Base-by-base conservation (phyloP, 2,113 vertebrate species). In the Chaetura pelagica region DNA sequence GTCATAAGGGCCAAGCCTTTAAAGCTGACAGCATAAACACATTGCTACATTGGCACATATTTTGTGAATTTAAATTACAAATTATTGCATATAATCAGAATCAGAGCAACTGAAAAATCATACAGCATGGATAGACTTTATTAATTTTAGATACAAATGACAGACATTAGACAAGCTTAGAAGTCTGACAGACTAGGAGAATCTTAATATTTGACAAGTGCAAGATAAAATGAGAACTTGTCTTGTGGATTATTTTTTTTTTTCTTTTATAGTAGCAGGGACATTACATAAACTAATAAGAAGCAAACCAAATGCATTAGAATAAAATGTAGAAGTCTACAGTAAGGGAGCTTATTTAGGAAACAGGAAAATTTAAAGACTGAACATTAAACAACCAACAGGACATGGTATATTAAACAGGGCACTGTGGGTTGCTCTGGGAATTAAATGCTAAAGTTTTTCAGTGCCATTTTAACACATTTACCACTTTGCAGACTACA, bases 61-160 rank as follows among this genome's bases (percentile, higher is more conserved):
- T 94, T 61, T 74, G 72, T 94, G 93, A 96, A 95, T 97, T 96
- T 95, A 96, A 95, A 96, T 97, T 82, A 95, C 84, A 87, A 85
- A 96, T 96, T 94, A 94, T 88, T 95, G 63, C 87, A 69, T 93
- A 44, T 91, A 90, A 91, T 96, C 85, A 95, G 94, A 89, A 92
- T 74, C 73, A 87, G 81, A 96, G 80, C 66, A 89, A 95, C 68
- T 80, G 84, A 73, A 96, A 94, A 96, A 80, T 87, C 78, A 63
- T 95, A 82, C 51, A 82, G 58, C 77, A 74, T 84, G 72, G 75
- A 71, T 92, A 95, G 84, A 95, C 86, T 93, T 89, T 92, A 95
- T 91, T 94, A 96, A 93, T 97, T 97, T 96, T 82, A 57, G 61
- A 89, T 93, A 79, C 69, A 96, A 96, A 87, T 73, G 84, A 80